Evolutionary conservation across 2,113 vertebrate genomes (phyloP), one percentile per base, ranked within the genome.

Genomic region (Burhinus oedicnemus): DNA sequence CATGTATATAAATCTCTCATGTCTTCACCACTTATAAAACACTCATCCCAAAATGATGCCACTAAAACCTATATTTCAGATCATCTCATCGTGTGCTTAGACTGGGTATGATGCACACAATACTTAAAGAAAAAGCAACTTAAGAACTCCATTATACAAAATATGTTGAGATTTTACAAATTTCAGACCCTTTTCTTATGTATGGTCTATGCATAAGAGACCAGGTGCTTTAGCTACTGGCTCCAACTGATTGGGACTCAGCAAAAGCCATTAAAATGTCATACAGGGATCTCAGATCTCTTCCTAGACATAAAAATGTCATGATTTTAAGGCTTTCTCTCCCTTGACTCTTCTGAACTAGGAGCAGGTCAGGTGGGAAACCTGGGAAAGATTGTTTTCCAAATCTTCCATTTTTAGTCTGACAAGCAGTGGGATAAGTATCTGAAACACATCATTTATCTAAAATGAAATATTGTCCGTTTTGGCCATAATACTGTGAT

Each of bases 321-420:
- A 94, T 15, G 15, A 78, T 83, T 90, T 96, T 97, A 95, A 92
- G 61, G 32, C 42, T 88, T 94, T 94, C 72, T 95, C 68, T 96
- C 74, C 69, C 36, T 6, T 25, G 60, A 49, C 65, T 81, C n/a
- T 95, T 85, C 58, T 80, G 75, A 81, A 74, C 65, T 80, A 68
- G 60, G 17, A 95, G 70, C 11, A 83, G 74, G 61, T 90, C 91
- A 90, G 49, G 61, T 83, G 72, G 83, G 80, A 94, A 96, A 81
- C 52, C 61, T 94, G 89, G 57, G 72, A 93, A 97, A 85, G 55
- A 85, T 9, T 85, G 74, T 85, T 91, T 94, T 93, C 74, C 51
- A 93, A 90, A 74, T 70, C 90, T 91, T 95, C 88, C 61, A 91
- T 89, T 94, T 94, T 96, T 3, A 83, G n/a, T 47, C 51, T 95